Evolutionary conservation across 2,113 vertebrate genomes (phyloP), one percentile per base, ranked within the genome.

Genomic region (Tursiops truncatus): DNA sequence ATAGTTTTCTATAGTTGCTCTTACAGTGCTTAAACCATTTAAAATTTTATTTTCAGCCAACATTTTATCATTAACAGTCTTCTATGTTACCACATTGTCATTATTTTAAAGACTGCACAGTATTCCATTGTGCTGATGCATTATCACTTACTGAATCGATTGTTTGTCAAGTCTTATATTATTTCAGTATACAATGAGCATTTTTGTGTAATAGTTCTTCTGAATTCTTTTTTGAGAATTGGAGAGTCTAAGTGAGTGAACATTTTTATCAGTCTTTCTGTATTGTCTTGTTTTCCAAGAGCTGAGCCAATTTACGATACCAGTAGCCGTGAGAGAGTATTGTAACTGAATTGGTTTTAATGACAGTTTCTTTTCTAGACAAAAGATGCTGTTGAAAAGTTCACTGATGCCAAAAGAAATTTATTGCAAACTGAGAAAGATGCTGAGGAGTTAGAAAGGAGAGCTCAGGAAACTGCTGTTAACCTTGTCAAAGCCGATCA

Each of bases 371-470:
- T 97, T 93, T 93, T 97, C 58, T 60, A 99, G 99, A 98, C 98
- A 93, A 98, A 98, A 96, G 98, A 98, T 85, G 96, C 96, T 5
- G 20, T 98, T 74, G 98, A 99, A 44, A 99, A 98, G 77, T 99
- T 99, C 91, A 96, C 62, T 31, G 95, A 93, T 86, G 98, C 99
- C 80, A 98, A 98, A 60, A 98, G 96, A 77, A 98, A 70, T 28
- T 97, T 99, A 95, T 96, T 98, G 92, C 94, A 82, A 80, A 97
- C 98, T 0, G 98, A 99, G 68, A 96, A 97, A 18, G 99, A 99
- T 56, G 98, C 99, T 36, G 97, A 99, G 86, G 99, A 99, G 89
- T 97, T 99, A 80, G 99, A 99, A 97, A 93, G 56, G 74, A 98
- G 98, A 96, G 98, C 98, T 91, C 98, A 98, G 97, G 98, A 99